Base-by-base conservation (phyloP, 2,888 invertebrate genomes). In the Darwinula stevensoni region DNA sequence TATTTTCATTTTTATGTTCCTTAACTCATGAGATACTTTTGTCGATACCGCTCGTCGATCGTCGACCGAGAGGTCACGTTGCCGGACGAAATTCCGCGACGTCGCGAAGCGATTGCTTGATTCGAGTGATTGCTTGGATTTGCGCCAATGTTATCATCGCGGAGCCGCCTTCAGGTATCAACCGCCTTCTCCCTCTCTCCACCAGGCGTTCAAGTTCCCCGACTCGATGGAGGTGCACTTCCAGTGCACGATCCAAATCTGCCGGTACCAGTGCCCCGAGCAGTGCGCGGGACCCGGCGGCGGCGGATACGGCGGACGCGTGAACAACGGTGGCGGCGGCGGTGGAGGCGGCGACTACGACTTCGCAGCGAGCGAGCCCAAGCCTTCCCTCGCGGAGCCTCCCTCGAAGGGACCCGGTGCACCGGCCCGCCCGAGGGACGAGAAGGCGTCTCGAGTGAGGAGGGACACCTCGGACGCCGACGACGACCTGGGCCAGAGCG, bases 171-270 rank as follows among this genome's bases (percentile, higher is more conserved):
- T n/a, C n/a, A n/a, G n/a, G n/a, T n/a, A n/a, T n/a, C n/a, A n/a
- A n/a, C n/a, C n/a, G n/a, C n/a, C n/a, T n/a, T n/a, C n/a, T n/a
- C n/a, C n/a, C n/a, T n/a, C n/a, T 22, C n/a, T 22, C n/a, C 44
- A 44, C 40, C 43, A 45, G 54, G 84, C 84, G 1, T 84, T 84
- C 53, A 84, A 84, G 48, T 84, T 84, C 57, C 84, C 84, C 1
- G 84, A 84, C 47, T 80, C 80, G 1, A 84, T 84, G 82, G 82
- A 84, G 49, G 84, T 84, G 1, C 82, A 84, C 49, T 84, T 84
- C 60, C 80, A 82, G 49, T 84, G 82, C 49, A 82, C 82, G 17
- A 82, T 84, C 38, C 82, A 84, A 50, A 82, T 84, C 44, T 84
- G 84, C 49, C 62, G 82, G 41, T 76, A 78, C 45, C 73, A 78